These are phyloP conservation scores for Cyanocitta stelleri DNA, from an alignment of 2,113 vertebrate genomes.

Conservation along the genomic window DNA sequence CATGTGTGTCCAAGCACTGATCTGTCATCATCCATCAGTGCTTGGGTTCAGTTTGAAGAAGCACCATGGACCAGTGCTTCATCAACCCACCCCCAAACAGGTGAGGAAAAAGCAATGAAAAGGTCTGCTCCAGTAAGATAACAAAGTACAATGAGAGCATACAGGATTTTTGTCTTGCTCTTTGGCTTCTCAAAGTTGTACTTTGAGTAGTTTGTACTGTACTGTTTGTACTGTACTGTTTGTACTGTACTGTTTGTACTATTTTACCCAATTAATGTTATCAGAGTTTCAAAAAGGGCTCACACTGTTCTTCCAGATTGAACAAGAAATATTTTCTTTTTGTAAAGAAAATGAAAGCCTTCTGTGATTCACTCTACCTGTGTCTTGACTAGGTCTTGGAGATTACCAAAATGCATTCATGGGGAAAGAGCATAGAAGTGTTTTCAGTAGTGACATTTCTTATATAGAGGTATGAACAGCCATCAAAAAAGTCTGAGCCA, in stretches of 20 bases:
- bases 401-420: neutral
- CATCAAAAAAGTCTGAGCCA: neutral
- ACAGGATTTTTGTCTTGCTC: neutral
- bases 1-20: constrained; percentile 15
- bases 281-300: neutral
- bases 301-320: neutral
- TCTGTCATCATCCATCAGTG: constrained; percentile 63
- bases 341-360: neutral
- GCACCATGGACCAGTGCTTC: constrained; percentile 40
- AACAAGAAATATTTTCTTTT: neutral
- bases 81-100: constrained; percentile 39
- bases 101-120: constrained; percentile 7
- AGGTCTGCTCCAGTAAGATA: neutral
- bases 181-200: neutral
- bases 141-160: neutral
- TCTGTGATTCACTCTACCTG: neutral
- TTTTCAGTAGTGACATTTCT: neutral
- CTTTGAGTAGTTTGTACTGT: neutral
- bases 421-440: neutral
- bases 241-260: neutral
- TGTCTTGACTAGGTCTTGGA: neutral
- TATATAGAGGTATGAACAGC: neutral
- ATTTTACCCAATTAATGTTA: neutral
- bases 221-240: neutral
- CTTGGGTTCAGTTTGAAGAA: constrained; percentile 79